A percentile compares a stretch with the other conserved stretches of the same genome.
These are phyloP conservation scores for Yponomeuta plumbellus DNA, from an alignment of 2,888 invertebrate genomes.

Conservation along the genomic window DNA sequence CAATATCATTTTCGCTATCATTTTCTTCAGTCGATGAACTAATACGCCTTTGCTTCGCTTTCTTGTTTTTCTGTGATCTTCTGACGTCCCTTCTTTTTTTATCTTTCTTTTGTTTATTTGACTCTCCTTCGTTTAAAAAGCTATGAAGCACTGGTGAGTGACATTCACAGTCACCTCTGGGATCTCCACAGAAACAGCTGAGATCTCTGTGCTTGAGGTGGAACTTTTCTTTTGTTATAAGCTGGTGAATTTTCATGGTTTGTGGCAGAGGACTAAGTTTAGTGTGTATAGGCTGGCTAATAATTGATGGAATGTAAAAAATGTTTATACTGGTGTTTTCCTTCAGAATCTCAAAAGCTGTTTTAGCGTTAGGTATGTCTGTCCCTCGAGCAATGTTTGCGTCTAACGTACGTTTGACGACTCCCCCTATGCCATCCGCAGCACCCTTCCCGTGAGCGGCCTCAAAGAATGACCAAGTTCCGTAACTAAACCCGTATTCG, in stretches of 20 bases:
- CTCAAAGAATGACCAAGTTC: conserved; percentile 17
- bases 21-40: conserved; percentile 8
- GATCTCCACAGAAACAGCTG: conserved; percentile 17
- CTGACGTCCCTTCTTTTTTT: conserved; percentile 7
- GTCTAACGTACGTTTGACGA: conserved; percentile 13
- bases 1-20: conserved; percentile 9
- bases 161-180: conserved; percentile 10
- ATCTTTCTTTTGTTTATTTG: conserved; percentile 6
- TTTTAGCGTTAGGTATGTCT: conserved; percentile 16
- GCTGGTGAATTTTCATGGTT: conserved; percentile 17
- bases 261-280: conserved; percentile 13
- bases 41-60: conserved; percentile 9
- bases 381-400: conserved; percentile 10
- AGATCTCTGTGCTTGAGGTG: conserved; percentile 10
- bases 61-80: conserved; percentile 9
- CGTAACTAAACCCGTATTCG: conserved; percentile 15
- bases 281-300: conserved; percentile 3
- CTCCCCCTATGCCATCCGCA: conserved; percentile 15
- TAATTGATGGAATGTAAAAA: conserved; percentile 12
- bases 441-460: conserved; percentile 2
- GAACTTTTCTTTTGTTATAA: not conserved
- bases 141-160: conserved; percentile 10
- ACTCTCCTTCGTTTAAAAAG: conserved; percentile 10
- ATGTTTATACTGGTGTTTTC: conserved; percentile 17
- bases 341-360: conserved; percentile 15